Percentiles rank a stretch among this genome's conserved stretches.
Conservation (phyloP, 2,888 invertebrate species). For the Spilosoma lubricipeda region DNA sequence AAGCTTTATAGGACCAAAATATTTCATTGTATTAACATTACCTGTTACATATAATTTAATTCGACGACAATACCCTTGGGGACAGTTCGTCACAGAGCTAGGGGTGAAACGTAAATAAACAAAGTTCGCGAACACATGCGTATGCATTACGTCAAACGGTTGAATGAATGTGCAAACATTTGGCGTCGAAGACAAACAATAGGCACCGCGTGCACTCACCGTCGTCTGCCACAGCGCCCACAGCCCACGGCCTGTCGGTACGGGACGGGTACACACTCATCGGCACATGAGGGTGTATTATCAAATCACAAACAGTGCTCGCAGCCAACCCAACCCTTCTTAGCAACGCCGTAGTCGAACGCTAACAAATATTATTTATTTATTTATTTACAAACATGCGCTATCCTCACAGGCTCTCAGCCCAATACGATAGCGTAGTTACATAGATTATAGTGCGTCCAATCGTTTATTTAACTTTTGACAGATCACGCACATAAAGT, state of each 20-base stretch:
- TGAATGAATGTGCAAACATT: conserved; percentile 10
- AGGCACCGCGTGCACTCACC: neutral
- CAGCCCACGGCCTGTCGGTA: neutral
- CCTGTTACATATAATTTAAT: neutral
- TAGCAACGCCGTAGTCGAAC: neutral
- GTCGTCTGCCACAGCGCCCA: neutral
- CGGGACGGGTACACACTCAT: neutral
- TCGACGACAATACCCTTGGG: neutral
- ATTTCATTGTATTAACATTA: neutral
- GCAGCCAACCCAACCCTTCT: neutral
- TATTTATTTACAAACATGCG: too few relatives aligned
- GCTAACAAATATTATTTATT: neutral
- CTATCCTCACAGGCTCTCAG: too few relatives aligned
- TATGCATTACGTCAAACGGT: neutral
- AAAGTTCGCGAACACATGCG: neutral
- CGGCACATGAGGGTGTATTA: neutral
- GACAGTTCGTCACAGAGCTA: neutral
- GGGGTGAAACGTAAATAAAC: neutral
- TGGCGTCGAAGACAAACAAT: conserved; percentile 2
- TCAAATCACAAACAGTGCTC: neutral
- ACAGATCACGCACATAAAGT: too few relatives aligned
- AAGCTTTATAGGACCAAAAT: neutral
- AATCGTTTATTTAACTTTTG: too few relatives aligned
- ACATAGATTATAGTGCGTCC: too few relatives aligned
- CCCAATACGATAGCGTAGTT: too few relatives aligned